These are phyloP conservation scores for Zaprionus camerounensis DNA, from an alignment of 1,140 invertebrate species.

Conservation along the genomic window DNA sequence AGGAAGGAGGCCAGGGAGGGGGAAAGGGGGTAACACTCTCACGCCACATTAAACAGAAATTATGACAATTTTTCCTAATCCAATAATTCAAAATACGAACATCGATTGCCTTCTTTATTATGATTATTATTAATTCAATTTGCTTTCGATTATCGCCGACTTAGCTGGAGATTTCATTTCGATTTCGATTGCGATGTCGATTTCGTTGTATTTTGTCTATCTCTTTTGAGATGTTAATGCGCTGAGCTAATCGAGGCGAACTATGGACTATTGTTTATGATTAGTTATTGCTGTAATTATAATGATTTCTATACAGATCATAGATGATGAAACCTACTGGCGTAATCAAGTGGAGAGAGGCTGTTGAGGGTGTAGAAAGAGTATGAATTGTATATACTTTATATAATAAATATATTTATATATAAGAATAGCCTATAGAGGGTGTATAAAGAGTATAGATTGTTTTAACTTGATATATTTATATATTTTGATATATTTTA, in stretches of 20 bases:
- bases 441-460: not conserved
- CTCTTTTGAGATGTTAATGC: constrained; percentile 67
- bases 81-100: constrained; percentile 75
- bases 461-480: not conserved
- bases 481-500: not conserved
- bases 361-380: not conserved
- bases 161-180: constrained; percentile 46
- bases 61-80: constrained; percentile 72
- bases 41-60: constrained; percentile 75
- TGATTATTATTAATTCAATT: constrained; percentile 76
- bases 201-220: not conserved
- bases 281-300: constrained; percentile 59
- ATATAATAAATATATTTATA: not conserved
- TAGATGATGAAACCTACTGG: not conserved
- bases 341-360: not conserved
- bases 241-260: constrained; percentile 62
- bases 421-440: not conserved
- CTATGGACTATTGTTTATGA: constrained; percentile 48
- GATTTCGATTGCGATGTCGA: not conserved
- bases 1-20: not conserved
- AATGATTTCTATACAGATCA: constrained; percentile 53
- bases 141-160: constrained; percentile 71
- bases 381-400: not conserved
- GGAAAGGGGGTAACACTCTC: constrained; percentile 28
- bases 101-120: constrained; percentile 45